Base-by-base conservation (phyloP, 2,888 invertebrate genomes). In the Rambutsinella grinnellia region DNA sequence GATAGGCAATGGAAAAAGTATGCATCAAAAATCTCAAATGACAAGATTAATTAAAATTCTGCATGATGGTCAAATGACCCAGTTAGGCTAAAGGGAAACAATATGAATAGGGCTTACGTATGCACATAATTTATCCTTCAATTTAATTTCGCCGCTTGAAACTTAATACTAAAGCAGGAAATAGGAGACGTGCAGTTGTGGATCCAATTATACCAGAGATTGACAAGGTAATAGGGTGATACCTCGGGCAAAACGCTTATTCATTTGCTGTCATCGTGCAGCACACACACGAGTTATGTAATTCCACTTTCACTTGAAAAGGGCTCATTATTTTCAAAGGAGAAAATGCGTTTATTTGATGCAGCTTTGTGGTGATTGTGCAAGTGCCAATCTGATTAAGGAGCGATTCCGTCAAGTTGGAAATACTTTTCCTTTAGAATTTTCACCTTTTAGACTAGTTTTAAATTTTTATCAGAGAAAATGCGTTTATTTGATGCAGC, bases 11-110 rank as follows among this genome's bases (percentile, higher is more conserved):
- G n/a, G n/a, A n/a, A n/a, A n/a, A n/a, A n/a, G n/a, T n/a, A n/a
- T n/a, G n/a, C n/a, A n/a, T n/a, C n/a, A n/a, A n/a, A n/a, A n/a
- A n/a, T n/a, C 47, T 49, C 63, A 53, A 26, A 60, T 74, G 72
- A 74, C 72, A 74, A 60, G 72, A 74, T 66, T 74, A 74, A 74
- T 74, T 74, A 74, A 74, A 74, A 66, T 46, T 27, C 28, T 26
- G 47, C 53, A 49, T 26, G 63, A 53, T 66, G 60, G 53, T 60
- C 44, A 74, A 66, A 74, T 71, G 71, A 71, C 71, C 71, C 51
- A 71, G 54, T 71, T 71, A 21, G n/a, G 27, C 28, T 27, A 15
- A 19, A 49, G 8, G n/a, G n/a, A 36, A 36, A 36, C 13, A 13
- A 13, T 8, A 36, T 36, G n/a, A 5, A 49, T 21, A 23, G 10